phyloP scores from a whole-genome alignment of 2,797 vertebrate genomes.

The Scyliorhinus canicula region DNA sequence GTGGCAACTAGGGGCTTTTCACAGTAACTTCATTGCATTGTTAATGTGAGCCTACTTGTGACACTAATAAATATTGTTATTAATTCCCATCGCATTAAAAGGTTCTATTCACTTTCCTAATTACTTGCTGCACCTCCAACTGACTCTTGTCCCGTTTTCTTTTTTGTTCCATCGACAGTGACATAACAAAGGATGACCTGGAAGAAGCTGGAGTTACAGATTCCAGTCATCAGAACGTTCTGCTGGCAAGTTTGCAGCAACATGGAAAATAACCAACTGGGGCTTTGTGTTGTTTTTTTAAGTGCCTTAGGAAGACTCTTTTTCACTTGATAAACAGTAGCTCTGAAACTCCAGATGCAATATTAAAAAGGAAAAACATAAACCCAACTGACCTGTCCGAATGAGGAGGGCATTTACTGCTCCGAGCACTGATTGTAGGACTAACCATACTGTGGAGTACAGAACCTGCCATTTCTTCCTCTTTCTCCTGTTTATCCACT shows the following conservation, averaged over 20 bases:
- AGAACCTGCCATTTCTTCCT: not conserved
- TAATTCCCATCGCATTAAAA: too few species aligned
- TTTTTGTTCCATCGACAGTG: constrained; percentile 57
- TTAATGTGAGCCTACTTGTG: too few species aligned
- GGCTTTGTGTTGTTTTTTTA: not conserved
- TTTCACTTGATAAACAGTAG: not conserved
- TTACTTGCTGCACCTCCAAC: too few species aligned
- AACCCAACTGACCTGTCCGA: not conserved
- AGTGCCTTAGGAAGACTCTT: constrained; percentile 19
- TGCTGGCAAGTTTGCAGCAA: constrained; percentile 78
- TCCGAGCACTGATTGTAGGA: not conserved
- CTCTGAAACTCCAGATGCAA: not conserved
- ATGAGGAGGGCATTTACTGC: not conserved
- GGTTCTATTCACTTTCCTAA: too few species aligned
- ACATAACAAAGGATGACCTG: constrained; percentile 92
- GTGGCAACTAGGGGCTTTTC: too few species aligned
- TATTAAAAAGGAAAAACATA: not conserved
- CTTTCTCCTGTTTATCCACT: too few species aligned
- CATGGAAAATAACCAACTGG: constrained; percentile 56
- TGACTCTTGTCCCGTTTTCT: not conserved
- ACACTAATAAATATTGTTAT: too few species aligned
- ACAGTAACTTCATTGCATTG: too few species aligned
- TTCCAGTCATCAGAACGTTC: constrained; percentile 73
- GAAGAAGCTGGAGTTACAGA: constrained; percentile 88
- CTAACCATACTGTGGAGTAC: not conserved